phyloP scores from a whole-genome alignment of 92 coral and sea anemone genomes.

The Umimayanthus chanpuru region DNA sequence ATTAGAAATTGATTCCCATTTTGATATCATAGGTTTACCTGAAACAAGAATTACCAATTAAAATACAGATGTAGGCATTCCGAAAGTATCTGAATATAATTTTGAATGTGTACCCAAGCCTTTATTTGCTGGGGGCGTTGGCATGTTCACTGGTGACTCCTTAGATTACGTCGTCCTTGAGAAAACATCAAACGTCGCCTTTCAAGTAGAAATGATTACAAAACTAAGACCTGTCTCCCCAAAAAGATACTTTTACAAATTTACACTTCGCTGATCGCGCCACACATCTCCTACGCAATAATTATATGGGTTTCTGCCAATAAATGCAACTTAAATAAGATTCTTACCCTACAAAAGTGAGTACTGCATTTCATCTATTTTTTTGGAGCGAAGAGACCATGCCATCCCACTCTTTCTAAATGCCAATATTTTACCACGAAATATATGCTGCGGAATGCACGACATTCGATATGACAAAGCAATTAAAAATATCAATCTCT shows the following conservation, averaged over 20 bases:
- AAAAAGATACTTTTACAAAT: not conserved
- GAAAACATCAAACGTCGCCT: no score
- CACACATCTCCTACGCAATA: not conserved
- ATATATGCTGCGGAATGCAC: not conserved
- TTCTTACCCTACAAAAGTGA: not conserved
- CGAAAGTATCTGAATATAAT: no score
- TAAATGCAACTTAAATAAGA: not conserved
- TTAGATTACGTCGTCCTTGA: no score
- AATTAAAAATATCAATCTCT: not conserved
- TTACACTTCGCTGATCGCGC: not conserved
- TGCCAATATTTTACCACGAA: slow-evolving; percentile 5
- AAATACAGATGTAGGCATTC: no score
- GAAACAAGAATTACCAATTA: no score
- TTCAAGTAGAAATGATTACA: no score
- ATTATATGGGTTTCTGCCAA: no score
- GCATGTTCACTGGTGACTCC: no score
- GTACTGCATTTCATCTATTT: not conserved
- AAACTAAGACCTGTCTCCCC: not conserved
- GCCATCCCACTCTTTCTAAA: not conserved
- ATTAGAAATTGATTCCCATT: no score
- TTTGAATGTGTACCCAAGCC: no score
- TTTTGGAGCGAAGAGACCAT: not conserved
- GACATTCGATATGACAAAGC: not conserved
- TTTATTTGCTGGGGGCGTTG: no score
- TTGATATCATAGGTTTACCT: no score